Base-by-base conservation (phyloP, 2,888 invertebrate genomes). In the Halictus ligatus region DNA sequence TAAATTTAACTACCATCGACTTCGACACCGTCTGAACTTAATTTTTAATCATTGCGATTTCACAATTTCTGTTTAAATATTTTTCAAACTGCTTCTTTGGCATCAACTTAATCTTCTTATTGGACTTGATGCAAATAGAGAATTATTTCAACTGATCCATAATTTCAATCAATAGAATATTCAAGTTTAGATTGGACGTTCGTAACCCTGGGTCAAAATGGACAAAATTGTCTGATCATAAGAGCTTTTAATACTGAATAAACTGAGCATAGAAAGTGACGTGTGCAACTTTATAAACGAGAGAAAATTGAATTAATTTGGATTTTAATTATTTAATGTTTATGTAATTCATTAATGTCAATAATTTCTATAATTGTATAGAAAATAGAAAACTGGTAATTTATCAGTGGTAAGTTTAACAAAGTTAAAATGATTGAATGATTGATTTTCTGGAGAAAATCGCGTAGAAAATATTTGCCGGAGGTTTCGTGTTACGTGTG, bases 401-500 rank as follows among this genome's bases (percentile, higher is more conserved):
- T 58, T 58, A 54, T 8, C 8, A 8, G 58, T n/a, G 54, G 10
- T 3, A 58, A n/a, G 10, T n/a, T n/a, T 10, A 58, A 58, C n/a
- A 8, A 8, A n/a, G 12, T n/a, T 58, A 12, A 58, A 54, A 54
- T n/a, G 21, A 54, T 54, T 43, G 43, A 43, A 43, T 6, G n/a
- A n/a, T n/a, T n/a, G n/a, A n/a, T 21, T 54, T 54, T 0, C 8
- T 21, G 54, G n/a, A 58, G n/a, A n/a, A 58, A n/a, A 1, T 58
- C 8, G 12, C 18, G 1, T 35, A 18, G 48, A 13, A 40, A 60
- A 46, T 43, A 60, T 77, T 81, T 6, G 12, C n/a, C 5, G 2
- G n/a, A 50, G 48, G 64, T 69, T 60, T 40, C 13, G 18, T 15
- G n/a, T 64, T 73, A 73, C 54, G 69, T 18, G 74, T 50, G 43